phyloP scores from a whole-genome alignment of 2,888 invertebrate species.

The Brachypalpus laphriformis region DNA sequence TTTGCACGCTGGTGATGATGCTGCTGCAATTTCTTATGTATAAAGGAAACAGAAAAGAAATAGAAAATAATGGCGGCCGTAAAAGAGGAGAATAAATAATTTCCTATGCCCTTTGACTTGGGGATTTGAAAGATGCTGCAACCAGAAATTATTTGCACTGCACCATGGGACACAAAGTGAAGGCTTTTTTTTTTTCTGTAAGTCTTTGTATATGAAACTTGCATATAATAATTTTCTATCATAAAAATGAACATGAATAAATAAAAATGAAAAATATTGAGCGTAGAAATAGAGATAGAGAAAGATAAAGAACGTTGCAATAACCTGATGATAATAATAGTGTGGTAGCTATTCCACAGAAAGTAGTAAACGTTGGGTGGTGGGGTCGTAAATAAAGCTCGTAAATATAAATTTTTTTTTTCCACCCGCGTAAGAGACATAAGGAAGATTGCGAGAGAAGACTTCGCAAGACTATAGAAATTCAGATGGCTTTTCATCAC shows the following conservation, averaged over 20 bases:
- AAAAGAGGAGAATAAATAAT: constrained; percentile 67
- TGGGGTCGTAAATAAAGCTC: constrained; percentile 70
- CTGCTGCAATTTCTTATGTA: constrained; percentile 54
- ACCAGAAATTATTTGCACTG: constrained; percentile 50
- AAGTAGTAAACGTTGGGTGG: constrained; percentile 69
- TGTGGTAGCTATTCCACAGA: constrained; percentile 57
- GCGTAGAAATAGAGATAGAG: neutral
- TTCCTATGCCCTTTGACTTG: constrained; percentile 71
- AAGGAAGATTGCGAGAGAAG: neutral
- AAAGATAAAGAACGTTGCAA: constrained; percentile 11
- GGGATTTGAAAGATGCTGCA: constrained; percentile 56
- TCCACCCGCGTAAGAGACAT: neutral
- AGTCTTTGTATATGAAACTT: constrained; percentile 15
- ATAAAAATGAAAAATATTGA: constrained; percentile 6
- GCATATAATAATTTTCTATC: constrained; percentile 64
- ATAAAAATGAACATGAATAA: constrained; percentile 62
- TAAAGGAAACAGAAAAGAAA: neutral
- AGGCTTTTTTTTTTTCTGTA: constrained; percentile 17
- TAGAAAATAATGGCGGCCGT: constrained; percentile 62
- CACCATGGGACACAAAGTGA: constrained; percentile 48
- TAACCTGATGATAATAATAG: constrained; percentile 48
- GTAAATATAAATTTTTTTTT: constrained; percentile 44
- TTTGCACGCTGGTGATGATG: constrained; percentile 27
- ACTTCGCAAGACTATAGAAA: constrained; percentile 14
- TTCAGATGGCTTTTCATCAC: constrained; percentile 57